phyloP scores from a whole-genome alignment of 2,113 vertebrate species.

The Campylomormyrus tamandua region DNA sequence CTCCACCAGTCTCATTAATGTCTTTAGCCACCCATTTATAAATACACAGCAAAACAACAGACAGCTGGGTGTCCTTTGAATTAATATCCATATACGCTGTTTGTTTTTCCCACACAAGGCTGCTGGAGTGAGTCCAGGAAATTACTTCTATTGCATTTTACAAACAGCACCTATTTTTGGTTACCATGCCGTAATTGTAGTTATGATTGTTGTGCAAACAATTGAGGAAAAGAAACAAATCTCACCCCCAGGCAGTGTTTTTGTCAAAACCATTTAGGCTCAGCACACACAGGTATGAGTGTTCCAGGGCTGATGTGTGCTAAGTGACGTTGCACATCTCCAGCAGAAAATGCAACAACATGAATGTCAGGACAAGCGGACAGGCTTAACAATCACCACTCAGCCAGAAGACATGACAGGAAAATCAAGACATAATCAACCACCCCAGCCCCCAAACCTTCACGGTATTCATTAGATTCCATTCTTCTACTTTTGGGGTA shows the following conservation, averaged over 20 bases:
- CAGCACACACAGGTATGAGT: neutral
- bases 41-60: neutral
- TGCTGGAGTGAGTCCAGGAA: neutral
- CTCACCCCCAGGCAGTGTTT: neutral
- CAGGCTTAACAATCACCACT: neutral
- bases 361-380: neutral
- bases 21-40: neutral
- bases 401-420: neutral
- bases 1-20: neutral
- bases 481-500: neutral
- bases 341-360: neutral
- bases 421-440: neutral
- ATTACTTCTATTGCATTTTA: neutral
- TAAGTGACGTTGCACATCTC: neutral
- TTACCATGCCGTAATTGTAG: neutral
- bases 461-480: neutral
- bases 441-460: neutral
- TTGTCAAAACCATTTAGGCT: neutral
- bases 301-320: neutral
- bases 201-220: neutral
- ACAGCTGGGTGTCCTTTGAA: neutral
- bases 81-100: neutral
- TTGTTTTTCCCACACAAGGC: neutral
- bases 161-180: neutral
- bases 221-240: neutral